These are phyloP conservation scores for Temnothorax unifasciatus DNA, from an alignment of 2,888 invertebrate species.

Conservation along the genomic window DNA sequence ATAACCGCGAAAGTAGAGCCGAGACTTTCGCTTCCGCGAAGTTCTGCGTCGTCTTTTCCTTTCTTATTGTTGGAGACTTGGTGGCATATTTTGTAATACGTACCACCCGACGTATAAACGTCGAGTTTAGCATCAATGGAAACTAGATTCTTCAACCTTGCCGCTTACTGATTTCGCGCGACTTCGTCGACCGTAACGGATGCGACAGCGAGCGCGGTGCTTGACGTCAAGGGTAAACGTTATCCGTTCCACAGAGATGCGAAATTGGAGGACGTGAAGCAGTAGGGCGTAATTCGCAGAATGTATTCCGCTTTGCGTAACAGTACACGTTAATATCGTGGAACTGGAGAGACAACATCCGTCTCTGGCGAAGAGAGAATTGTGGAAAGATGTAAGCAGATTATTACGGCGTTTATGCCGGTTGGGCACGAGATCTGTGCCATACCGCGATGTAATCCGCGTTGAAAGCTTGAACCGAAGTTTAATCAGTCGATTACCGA, in stretches of 20 bases:
- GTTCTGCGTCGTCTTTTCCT: not conserved
- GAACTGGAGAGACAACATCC: slow-evolving; percentile 21
- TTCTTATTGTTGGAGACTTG: slow-evolving; percentile 16
- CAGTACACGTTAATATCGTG: not conserved
- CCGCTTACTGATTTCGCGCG: not conserved
- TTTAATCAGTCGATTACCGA: slow-evolving; percentile 35
- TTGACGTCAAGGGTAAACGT: slow-evolving; percentile 4
- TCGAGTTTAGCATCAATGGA: not conserved
- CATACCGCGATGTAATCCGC: not conserved
- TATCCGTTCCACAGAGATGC: not conserved
- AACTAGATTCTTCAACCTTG: slow-evolving; percentile 31
- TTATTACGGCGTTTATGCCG: not conserved
- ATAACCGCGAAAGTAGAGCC: not conserved
- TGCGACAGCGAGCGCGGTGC: not conserved
- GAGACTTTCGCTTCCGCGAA: not conserved
- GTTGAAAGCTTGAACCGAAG: slow-evolving; percentile 11
- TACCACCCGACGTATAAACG: not conserved
- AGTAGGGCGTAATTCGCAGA: not conserved
- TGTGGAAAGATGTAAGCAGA: slow-evolving; percentile 30
- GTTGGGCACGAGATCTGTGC: not conserved
- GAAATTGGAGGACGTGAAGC: not conserved
- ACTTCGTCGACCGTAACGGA: not conserved
- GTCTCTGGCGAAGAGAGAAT: not conserved
- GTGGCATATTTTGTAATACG: not conserved
- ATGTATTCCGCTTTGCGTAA: not conserved